Evolutionary conservation across 2,797 vertebrate species (phyloP), one percentile per base, ranked within the genome.

Genomic region (Coranthus polyacanthus): DNA sequence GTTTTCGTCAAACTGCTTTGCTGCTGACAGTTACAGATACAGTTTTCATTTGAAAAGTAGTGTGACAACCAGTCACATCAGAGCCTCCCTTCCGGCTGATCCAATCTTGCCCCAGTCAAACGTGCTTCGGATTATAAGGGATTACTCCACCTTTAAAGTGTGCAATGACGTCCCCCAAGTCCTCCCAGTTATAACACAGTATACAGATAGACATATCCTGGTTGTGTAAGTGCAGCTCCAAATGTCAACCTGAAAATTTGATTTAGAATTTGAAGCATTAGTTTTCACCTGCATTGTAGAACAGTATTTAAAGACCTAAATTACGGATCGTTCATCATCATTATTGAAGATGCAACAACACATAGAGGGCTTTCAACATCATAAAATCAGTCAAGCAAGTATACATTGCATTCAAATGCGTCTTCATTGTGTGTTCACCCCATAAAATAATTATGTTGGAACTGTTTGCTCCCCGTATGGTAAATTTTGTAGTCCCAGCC

Each of bases 401-500:
- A 39, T 15, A 43, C 44, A 49, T 26, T 53, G n/a, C 12, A 39
- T 12, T 26, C 46, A 49, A 51, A 61, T 22, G 13, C 15, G 21
- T 32, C 34, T 24, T 21, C 20, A 44, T 44, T 46, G 18, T 44
- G 17, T 36, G 24, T 38, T 64, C 59, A 3, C 38, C 24, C 12
- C 18, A 1, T 44, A 47, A 34, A 36, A 37, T 70, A 53, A 84
- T 71, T 80, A 45, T 42, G 53, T 52, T 51, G 24, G 36, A 46
- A 66, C 43, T 79, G 46, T 56, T 57, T 44, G 10, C 24, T 45
- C 38, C 36, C 12, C 4, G 4, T 71, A 49, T 39, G 0, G 32
- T 43, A 18, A 68, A 58, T 55, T 67, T 53, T 45, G 29, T 55
- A 58, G 78, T 69, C 60, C 42, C 41, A 17, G 32, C 56, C 69